These are phyloP conservation scores for Pelodytes ibericus DNA, from an alignment of 2,797 vertebrate species.

Conservation along the genomic window DNA sequence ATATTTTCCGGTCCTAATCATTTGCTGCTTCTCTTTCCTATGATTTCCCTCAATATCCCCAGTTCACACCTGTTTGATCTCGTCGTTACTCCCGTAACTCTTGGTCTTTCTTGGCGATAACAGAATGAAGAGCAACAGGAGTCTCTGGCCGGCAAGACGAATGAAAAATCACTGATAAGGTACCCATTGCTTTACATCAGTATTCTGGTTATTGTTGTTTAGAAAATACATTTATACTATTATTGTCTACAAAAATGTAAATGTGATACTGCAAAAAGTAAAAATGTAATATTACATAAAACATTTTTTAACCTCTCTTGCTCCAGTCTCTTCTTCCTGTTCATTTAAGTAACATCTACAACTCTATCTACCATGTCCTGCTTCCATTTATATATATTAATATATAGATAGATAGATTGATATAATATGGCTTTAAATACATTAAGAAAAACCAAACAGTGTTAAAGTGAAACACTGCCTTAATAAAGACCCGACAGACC, in stretches of 20 bases:
- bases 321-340: no score
- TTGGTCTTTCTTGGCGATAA: not conserved
- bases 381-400: no score
- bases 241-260: not conserved
- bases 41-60: no score
- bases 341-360: no score
- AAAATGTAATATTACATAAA: not conserved
- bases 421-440: not conserved
- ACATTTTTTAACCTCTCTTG: no score
- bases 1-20: no score
- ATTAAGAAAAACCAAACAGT: no score
- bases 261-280: no score
- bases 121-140: slow-evolving; percentile 13
- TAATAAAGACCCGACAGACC: not conserved
- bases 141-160: not conserved
- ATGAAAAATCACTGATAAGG: slow-evolving; percentile 3
- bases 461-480: not conserved
- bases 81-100: not conserved
- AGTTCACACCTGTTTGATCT: not conserved
- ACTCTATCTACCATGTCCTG: no score
- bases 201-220: not conserved
- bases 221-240: not conserved
- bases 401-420: no score
- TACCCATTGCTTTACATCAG: not conserved
- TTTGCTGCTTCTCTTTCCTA: no score